Percentiles rank a stretch among this genome's conserved stretches.
Evolutionary conservation across 2,113 vertebrate genomes (phyloP).

Genomic region (Pao palembangensis): DNA sequence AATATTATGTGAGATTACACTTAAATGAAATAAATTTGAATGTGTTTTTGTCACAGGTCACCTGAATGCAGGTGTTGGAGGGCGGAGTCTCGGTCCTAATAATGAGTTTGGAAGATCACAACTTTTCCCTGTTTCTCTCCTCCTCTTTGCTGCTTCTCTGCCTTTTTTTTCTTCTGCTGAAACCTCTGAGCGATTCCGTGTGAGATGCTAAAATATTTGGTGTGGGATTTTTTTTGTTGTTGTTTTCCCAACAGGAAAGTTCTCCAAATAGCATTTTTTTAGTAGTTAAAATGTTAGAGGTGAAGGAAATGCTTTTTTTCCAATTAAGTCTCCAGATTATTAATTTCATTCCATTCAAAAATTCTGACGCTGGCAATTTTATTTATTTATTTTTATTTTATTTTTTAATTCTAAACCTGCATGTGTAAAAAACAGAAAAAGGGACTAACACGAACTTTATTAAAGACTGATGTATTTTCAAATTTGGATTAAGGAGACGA

Average conservation of each 20-base stretch:
- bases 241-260: constrained; percentile 6
- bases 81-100: no score
- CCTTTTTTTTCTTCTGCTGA: not conserved
- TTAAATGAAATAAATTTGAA: no score
- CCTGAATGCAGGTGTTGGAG: no score
- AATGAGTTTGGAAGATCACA: not conserved
- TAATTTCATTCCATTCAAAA: no score
- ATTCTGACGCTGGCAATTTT: no score
- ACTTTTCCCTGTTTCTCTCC: constrained; percentile 4
- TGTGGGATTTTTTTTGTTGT: constrained; percentile 9
- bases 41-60: no score
- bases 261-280: constrained; percentile 11
- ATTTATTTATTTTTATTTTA: no score
- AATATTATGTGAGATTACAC: no score
- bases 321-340: not conserved
- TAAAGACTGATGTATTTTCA: constrained; percentile 13
- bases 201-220: constrained; percentile 28
- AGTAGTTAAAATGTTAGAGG: constrained; percentile 3
- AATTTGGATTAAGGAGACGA: constrained; percentile 3
- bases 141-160: constrained; percentile 13
- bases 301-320: constrained; percentile 1
- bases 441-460: constrained; percentile 16
- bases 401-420: constrained; percentile 1
- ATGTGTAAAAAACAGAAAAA: constrained; percentile 3
- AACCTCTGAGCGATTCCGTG: constrained; percentile 22